A percentile compares a stretch with the other conserved stretches of the same genome.
These are phyloP conservation scores for Flexamia atlantica DNA, from an alignment of 2,888 invertebrate species.

Conservation along the genomic window DNA sequence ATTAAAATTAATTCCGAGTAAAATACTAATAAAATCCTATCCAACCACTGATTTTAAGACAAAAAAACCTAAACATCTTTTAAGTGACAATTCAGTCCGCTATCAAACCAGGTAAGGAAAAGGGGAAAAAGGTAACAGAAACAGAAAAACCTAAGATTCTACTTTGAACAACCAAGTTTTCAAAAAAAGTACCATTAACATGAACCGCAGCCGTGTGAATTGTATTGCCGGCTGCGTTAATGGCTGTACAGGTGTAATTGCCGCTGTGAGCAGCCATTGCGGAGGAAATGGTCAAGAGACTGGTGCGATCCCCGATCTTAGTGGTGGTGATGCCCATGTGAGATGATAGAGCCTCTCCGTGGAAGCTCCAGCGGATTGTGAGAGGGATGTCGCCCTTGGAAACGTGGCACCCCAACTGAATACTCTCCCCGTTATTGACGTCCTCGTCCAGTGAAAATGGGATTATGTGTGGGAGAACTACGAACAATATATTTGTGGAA, in stretches of 20 bases:
- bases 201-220: slow-evolving; percentile 83
- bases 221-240: slow-evolving; percentile 81
- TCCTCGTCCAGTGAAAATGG: slow-evolving; percentile 78
- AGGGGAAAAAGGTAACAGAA: slow-evolving; percentile 73
- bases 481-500: slow-evolving; percentile 61
- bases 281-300: slow-evolving; percentile 81
- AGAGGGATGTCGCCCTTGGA: slow-evolving; percentile 85
- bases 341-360: slow-evolving; percentile 75
- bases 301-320: slow-evolving; percentile 84
- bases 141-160: neutral
- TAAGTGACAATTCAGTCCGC: neutral
- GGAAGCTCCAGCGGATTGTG: slow-evolving; percentile 85
- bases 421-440: slow-evolving; percentile 81
- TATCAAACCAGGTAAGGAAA: slow-evolving; percentile 73
- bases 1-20: too few relatives aligned
- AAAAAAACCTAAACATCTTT: too few relatives aligned
- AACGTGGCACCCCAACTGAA: slow-evolving; percentile 81
- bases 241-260: slow-evolving; percentile 74
- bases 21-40: too few relatives aligned
- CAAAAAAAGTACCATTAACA: slow-evolving; percentile 81
- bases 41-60: too few relatives aligned
- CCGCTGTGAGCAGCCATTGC: slow-evolving; percentile 80
- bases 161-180: neutral
- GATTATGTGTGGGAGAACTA: slow-evolving; percentile 84
- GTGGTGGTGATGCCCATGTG: slow-evolving; percentile 73